These are phyloP conservation scores for Sminthurides bifidus DNA, from an alignment of 1,140 invertebrate genomes.

Conservation along the genomic window DNA sequence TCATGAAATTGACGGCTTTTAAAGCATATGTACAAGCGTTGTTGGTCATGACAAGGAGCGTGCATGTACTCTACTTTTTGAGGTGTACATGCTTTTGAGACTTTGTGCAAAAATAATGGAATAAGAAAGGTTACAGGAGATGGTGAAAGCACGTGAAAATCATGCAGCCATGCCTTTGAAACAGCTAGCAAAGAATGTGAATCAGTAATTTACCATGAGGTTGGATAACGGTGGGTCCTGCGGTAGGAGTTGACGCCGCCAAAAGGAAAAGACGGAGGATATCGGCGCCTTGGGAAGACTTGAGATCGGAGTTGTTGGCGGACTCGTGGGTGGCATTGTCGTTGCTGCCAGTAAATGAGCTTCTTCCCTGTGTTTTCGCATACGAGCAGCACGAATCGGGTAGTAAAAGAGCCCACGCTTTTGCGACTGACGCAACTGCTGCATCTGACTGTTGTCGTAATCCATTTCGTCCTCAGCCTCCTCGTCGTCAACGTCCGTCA, in stretches of 20 bases:
- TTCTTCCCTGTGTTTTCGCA: neutral
- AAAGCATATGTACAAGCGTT: too few relatives aligned
- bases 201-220: neutral
- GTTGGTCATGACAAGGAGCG: too few relatives aligned
- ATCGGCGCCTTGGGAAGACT: neutral
- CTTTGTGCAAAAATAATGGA: too few relatives aligned
- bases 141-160: too few relatives aligned
- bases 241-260: conserved; percentile 1
- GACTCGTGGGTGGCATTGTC: neutral
- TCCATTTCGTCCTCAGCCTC: neutral
- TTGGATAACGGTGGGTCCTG: neutral
- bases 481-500: neutral
- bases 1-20: too few relatives aligned
- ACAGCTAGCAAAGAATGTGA: too few relatives aligned
- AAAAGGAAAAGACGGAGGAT: conserved; percentile 6
- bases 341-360: neutral
- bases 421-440: too few relatives aligned
- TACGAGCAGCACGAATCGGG: neutral
- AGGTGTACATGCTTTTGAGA: too few relatives aligned
- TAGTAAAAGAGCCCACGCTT: conserved; percentile 5
- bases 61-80: too few relatives aligned
- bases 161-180: too few relatives aligned
- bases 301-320: neutral
- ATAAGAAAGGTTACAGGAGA: too few relatives aligned
- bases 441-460: too few relatives aligned